Evolutionary conservation across 2,888 invertebrate genomes (phyloP), one percentile per base, ranked within the genome.

Genomic region (Eubasilissa splendida): DNA sequence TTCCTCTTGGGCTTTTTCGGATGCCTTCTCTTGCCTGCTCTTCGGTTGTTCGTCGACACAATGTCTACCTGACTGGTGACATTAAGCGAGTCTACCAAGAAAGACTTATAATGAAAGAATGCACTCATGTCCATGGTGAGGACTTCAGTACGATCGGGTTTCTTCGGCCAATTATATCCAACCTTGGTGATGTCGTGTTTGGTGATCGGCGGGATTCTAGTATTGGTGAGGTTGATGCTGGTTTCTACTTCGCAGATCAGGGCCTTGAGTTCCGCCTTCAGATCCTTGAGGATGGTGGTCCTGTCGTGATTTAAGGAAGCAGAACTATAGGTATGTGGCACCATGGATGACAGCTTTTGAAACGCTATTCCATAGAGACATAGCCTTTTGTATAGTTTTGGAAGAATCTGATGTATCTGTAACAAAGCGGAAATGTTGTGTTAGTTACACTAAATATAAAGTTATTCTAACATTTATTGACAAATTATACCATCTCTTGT

Each of bases 81-180:
- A 53, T 87, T 88, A 75, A 89, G 89, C 91, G 93, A 93, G 85
- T 92, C 92, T 85, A 91, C 91, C 10, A 94, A 87, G 82, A 93
- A 91, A 68, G 89, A 91, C 54, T 90, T 90, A 85, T 93, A 92
- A 10, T 91, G 90, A 84, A 91, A 90, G 79, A 93, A 89, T 3
- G 93, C 91, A 54, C 92, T 92, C 85, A 91, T 91, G 85, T 94
- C 94, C 84, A 92, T 91, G 83, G 92, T 90, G 70, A 92, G 87
- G 85, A 92, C 91, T 80, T 88, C 86, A 0, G 92, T 91, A 2
- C 90, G 87, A 85, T 92, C 91, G 1, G 91, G 90, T 85, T 88
- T 88, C 77, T 86, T 86, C 53, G 89, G 88, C 85, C 91, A 87
- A 81, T 89, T 88, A 82, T 87, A 85, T 70, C 88, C 88, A 63